These are phyloP conservation scores for Phortica variegata DNA, from an alignment of 1,140 invertebrate genomes.

Conservation along the genomic window DNA sequence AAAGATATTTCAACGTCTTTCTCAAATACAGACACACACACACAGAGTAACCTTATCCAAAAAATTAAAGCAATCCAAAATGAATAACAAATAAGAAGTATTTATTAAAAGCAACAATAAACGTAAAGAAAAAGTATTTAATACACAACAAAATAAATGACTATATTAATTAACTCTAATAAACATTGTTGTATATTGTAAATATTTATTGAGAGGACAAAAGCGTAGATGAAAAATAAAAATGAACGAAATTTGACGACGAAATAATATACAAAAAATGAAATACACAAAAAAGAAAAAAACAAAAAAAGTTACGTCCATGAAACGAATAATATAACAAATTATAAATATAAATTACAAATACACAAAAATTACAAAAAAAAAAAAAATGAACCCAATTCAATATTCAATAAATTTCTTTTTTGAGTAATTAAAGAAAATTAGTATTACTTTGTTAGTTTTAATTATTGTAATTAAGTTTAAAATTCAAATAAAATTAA, in stretches of 20 bases:
- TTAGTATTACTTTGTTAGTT: too few species aligned
- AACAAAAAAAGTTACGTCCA: conserved; percentile 40
- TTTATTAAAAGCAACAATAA: conserved; percentile 21
- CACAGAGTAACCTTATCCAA: too few species aligned
- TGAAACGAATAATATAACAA: conserved; percentile 16
- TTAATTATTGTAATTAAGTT: too few species aligned
- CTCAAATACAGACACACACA: too few species aligned
- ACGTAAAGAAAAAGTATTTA: conserved; percentile 41
- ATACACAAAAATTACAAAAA: conserved; percentile 5
- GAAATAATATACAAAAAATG: conserved; percentile 44
- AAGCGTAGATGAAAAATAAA: too few species aligned
- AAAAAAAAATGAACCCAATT: too few species aligned
- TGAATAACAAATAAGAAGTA: conserved; percentile 21
- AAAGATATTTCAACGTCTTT: too few species aligned
- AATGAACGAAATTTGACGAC: conserved; percentile 15
- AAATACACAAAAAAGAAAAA: conserved; percentile 35
- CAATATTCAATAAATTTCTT: too few species aligned
- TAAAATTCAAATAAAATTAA: too few species aligned
- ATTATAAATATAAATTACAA: conserved; percentile 9
- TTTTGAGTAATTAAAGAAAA: too few species aligned
- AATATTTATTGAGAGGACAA: too few species aligned
- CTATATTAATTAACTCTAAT: conserved; percentile 26
- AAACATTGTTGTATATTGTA: conserved; percentile 49
- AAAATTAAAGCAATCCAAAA: conserved; percentile 48
- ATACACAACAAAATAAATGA: conserved; percentile 33